A percentile compares a stretch with the other conserved stretches of the same genome.
phyloP scores from a whole-genome alignment of 1,140 invertebrate genomes.

The Oncopodura yosiiana region DNA sequence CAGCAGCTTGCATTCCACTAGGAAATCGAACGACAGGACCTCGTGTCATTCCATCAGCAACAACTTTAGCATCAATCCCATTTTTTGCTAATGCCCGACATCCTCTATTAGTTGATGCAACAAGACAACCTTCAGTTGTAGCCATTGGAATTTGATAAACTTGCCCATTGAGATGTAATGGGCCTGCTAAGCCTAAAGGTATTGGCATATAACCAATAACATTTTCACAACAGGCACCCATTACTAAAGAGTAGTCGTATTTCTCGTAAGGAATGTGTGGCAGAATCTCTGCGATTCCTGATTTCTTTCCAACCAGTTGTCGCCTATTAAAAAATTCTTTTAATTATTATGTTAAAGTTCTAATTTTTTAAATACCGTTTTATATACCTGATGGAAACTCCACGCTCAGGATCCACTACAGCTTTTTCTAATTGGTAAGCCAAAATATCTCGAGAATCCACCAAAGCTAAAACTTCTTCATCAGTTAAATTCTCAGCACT shows the following conservation, averaged over 20 bases:
- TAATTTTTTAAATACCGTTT: neutral
- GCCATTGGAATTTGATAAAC: constrained; percentile 89
- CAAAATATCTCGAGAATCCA: constrained; percentile 62
- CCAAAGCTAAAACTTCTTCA: constrained; percentile 69
- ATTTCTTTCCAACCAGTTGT: constrained; percentile 4
- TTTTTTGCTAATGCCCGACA: constrained; percentile 70
- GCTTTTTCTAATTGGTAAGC: constrained; percentile 77
- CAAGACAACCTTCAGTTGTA: constrained; percentile 95
- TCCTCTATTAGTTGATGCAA: constrained; percentile 94
- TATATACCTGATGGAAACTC: constrained; percentile 61
- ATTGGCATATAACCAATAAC: constrained; percentile 95
- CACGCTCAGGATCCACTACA: constrained; percentile 67
- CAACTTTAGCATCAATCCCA: constrained; percentile 68
- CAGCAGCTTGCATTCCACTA: constrained; percentile 62
- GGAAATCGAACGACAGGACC: constrained; percentile 86
- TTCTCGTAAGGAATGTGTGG: constrained; percentile 64
- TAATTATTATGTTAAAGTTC: neutral
- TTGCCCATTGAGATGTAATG: constrained; percentile 73
- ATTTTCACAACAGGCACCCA: constrained; percentile 97
- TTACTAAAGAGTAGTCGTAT: constrained; percentile 80
- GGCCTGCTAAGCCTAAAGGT: constrained; percentile 90
- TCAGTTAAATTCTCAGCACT: constrained; percentile 61
- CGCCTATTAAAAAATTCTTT: constrained; percentile 16
- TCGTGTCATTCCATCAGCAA: constrained; percentile 92
- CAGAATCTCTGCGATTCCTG: neutral